Base-by-base conservation (phyloP, 2,113 vertebrate genomes). In the Leiothrix lutea region DNA sequence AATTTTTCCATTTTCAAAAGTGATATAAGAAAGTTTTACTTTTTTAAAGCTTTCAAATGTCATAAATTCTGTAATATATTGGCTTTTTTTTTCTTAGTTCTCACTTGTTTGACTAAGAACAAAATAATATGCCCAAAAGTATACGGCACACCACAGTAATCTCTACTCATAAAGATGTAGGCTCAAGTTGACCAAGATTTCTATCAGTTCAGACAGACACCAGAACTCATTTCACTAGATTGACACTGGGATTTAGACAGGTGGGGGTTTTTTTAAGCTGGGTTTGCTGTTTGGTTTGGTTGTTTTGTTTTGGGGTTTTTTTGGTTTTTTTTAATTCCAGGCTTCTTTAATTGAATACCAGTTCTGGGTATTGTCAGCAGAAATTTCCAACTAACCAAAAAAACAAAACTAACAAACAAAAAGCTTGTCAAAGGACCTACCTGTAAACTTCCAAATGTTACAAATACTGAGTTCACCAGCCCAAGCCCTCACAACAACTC, bases 251-350 rank as follows among this genome's bases (percentile, higher is more conserved):
- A 40, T 42, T 40, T n/a, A 54, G 22, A 28, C 9, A 88, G 8
- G 20, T 21, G 8, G 12, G 3, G 0, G 0, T 6, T 8, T n/a
- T 57, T 58, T 33, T n/a, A 22, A 38, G 8, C 1, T 21, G 7
- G 11, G 9, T 56, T 31, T 50, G 19, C 8, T 38, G 14, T 61
- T 13, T 24, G 16, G 35, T 25, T 24, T 42, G 14, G 13, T 33
- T 21, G 51, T 42, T 42, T 42, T 42, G 42, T 31, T 53, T 35
- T 57, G 19, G 8, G 8, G 8, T 38, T 38, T 38, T 38, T 13
- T 24, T 21, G 33, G 10, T 1, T 14, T 15, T 26, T 24, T 86
- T 62, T 12, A 33, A 56, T 26, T 86, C 25, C 51, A 78, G 12
- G 20, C 11, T 58, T 66, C 23, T 53, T 73, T 66, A 80, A 73